A percentile compares a stretch with the other conserved stretches of the same genome.
Conservation (phyloP, 2,113 vertebrate species). For the Sinocyclocheilus rhinocerous region DNA sequence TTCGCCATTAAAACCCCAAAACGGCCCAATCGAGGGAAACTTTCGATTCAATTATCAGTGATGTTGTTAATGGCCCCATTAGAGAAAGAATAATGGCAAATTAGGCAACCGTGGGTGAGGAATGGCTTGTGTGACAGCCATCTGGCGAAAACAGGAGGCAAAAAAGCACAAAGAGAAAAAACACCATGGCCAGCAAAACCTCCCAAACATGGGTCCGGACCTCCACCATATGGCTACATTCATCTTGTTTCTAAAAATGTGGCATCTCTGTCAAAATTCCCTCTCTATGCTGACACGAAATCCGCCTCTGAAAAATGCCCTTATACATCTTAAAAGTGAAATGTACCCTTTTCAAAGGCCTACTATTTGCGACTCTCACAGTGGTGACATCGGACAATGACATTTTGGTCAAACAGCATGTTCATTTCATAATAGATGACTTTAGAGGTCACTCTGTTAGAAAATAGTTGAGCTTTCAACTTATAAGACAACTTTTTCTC, state of each 20-base stretch:
- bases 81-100: conserved; percentile 76
- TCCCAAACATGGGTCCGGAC: conserved; percentile 38
- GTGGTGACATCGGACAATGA: conserved; percentile 39
- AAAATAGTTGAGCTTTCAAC: conserved; percentile 54
- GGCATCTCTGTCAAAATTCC: conserved; percentile 42
- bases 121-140: conserved; percentile 75
- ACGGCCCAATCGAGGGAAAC: conserved; percentile 67
- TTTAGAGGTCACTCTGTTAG: conserved; percentile 52
- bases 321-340: conserved; percentile 31
- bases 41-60: conserved; percentile 73
- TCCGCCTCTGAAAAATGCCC: background rate
- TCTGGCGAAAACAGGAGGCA: conserved; percentile 70
- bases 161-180: conserved; percentile 33
- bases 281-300: conserved; percentile 28
- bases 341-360: conserved; percentile 24
- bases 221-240: conserved; percentile 54
- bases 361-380: conserved; percentile 26
- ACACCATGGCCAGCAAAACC: conserved; percentile 40
- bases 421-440: conserved; percentile 44
- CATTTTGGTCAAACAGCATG: conserved; percentile 43
- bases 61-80: conserved; percentile 79
- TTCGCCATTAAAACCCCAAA: conserved; percentile 50
- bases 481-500: conserved; percentile 49
- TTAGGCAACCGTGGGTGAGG: conserved; percentile 70
- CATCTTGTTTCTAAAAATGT: conserved; percentile 46